These are phyloP conservation scores for Anaspis maculata DNA, from an alignment of 2,888 invertebrate genomes.

Conservation along the genomic window DNA sequence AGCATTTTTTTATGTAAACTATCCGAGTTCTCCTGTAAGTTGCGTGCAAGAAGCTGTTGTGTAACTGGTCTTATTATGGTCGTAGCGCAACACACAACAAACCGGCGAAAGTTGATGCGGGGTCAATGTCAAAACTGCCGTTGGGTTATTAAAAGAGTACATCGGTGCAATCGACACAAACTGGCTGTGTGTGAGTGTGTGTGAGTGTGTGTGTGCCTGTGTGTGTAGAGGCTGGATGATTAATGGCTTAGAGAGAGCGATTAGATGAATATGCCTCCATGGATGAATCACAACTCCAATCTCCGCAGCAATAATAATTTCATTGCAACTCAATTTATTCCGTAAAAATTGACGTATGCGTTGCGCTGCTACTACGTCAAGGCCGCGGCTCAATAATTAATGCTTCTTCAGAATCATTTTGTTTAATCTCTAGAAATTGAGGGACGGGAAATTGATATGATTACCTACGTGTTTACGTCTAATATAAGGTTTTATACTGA, in stretches of 20 bases:
- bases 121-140: slow-evolving; percentile 22
- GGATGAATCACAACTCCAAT: background rate
- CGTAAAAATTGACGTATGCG: slow-evolving; percentile 7
- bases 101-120: slow-evolving; percentile 20
- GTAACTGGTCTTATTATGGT: slow-evolving; percentile 10
- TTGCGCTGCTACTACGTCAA: no score
- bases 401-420: no score
- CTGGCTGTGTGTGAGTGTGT: slow-evolving; percentile 5
- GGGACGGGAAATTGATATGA: no score
- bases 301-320: no score
- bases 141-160: no score
- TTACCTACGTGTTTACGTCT: no score
- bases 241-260: slow-evolving; percentile 8
- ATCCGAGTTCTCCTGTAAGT: slow-evolving; percentile 6
- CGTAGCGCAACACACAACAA: slow-evolving; percentile 12
- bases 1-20: no score
- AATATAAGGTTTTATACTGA: no score
- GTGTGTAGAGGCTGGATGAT: slow-evolving; percentile 3
- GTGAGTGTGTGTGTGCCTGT: background rate
- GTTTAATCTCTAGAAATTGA: no score
- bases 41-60: slow-evolving; percentile 11
- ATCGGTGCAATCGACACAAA: slow-evolving; percentile 8
- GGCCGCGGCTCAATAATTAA: slow-evolving; percentile 15
- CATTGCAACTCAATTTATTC: slow-evolving; percentile 9
- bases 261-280: slow-evolving; percentile 2